Evolutionary conservation across 2,113 vertebrate species (phyloP).

Genomic region (Thymallus thymallus): DNA sequence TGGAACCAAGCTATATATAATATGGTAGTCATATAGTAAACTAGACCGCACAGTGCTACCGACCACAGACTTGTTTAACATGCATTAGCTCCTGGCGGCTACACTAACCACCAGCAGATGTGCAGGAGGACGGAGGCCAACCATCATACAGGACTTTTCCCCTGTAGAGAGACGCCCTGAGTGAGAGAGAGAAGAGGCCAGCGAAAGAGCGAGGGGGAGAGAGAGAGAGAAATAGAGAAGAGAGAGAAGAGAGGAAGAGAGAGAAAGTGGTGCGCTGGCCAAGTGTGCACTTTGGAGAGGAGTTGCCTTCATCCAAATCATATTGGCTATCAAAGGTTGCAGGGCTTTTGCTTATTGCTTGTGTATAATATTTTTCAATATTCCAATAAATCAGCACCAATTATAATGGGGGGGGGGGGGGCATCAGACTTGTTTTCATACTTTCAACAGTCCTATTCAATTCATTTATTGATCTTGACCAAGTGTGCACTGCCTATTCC

Average conservation of each 20-base stretch:
- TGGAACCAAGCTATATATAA: too few relatives aligned
- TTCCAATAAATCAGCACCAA: too few relatives aligned
- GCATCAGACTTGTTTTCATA: background rate
- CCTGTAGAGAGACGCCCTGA: background rate
- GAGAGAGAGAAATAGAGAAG: too few relatives aligned
- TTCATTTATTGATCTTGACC: background rate
- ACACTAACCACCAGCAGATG: slow-evolving; percentile 38
- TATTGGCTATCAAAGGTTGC: too few relatives aligned
- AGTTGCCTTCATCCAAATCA: too few relatives aligned
- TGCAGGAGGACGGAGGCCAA: background rate
- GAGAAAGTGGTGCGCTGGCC: too few relatives aligned
- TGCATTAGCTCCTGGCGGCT: slow-evolving; percentile 37
- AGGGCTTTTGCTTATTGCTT: too few relatives aligned
- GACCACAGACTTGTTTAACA: slow-evolving; percentile 50
- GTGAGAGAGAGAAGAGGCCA: background rate
- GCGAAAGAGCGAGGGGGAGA: background rate
- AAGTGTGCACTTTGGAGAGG: too few relatives aligned
- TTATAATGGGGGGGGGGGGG: too few relatives aligned
- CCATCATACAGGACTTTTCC: background rate
- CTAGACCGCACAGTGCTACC: slow-evolving; percentile 10
- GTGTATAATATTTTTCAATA: too few relatives aligned
- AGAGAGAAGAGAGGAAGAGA: too few relatives aligned
- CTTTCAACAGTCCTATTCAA: background rate
- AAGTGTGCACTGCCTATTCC: slow-evolving; percentile 9
- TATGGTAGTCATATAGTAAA: background rate